Conservation (phyloP, 2,113 vertebrate species). For the Mustela nigripes region DNA sequence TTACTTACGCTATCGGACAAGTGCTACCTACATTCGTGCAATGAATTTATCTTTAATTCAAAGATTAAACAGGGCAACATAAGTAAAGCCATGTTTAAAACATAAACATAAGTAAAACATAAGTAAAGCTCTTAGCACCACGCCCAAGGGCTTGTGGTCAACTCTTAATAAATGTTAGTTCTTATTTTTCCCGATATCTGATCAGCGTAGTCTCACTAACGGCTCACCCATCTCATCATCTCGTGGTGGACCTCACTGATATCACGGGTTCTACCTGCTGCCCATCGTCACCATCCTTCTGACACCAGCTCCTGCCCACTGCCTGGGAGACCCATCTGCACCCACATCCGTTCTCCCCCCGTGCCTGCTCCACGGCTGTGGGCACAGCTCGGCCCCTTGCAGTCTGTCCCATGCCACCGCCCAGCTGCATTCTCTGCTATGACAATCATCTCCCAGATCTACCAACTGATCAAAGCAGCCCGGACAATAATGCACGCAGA, state of each 20-base stretch:
- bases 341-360: neutral
- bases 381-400: neutral
- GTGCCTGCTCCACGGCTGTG: neutral
- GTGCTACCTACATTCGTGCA: constrained; percentile 39
- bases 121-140: neutral
- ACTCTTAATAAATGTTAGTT: neutral
- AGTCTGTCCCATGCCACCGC: neutral
- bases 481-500: neutral
- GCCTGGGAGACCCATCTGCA: neutral
- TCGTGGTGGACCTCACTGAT: neutral
- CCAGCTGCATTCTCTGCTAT: neutral
- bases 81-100: neutral
- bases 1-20: neutral
- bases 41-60: neutral
- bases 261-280: neutral
- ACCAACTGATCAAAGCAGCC: neutral
- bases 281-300: neutral
- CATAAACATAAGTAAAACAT: neutral
- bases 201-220: neutral
- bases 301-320: neutral
- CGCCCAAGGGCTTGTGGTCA: neutral
- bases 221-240: neutral
- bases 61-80: constrained; percentile 12
- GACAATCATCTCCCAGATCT: neutral
- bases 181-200: neutral